A percentile compares a stretch with the other conserved stretches of the same genome.
Evolutionary conservation across 2,888 invertebrate genomes (phyloP).

Genomic region (Drosophila villosipedis): DNA sequence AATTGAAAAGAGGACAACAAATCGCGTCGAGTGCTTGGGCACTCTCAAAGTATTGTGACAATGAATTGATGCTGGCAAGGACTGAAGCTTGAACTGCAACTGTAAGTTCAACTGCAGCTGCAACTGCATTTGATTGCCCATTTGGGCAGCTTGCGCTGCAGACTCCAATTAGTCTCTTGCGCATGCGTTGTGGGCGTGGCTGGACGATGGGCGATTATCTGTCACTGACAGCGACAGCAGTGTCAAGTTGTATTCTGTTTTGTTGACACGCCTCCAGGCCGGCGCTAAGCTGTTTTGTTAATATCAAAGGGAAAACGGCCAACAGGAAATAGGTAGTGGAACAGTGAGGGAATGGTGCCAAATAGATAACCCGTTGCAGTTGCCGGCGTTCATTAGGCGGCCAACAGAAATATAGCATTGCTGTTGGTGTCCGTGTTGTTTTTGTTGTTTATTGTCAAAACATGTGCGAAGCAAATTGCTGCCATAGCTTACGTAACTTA

Average conservation of each 20-base stretch:
- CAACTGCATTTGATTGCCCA: conserved; percentile 16
- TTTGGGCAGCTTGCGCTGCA: conserved; percentile 1
- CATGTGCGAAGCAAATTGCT: conserved; percentile 25
- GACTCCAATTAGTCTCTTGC: conserved; percentile 58
- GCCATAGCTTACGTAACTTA: conserved; percentile 10
- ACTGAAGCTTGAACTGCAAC: not conserved
- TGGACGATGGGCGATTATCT: conserved; percentile 8
- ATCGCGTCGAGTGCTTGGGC: not conserved
- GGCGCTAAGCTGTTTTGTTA: conserved; percentile 31
- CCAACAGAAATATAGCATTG: conserved; percentile 6
- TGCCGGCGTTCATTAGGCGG: conserved; percentile 12
- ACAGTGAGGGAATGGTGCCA: not conserved
- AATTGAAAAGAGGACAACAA: conserved; percentile 10
- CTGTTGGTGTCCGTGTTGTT: not conserved
- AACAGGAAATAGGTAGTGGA: not conserved
- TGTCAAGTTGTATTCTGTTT: conserved; percentile 17
- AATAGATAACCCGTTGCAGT: conserved; percentile 6
- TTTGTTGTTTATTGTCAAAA: conserved; percentile 17
- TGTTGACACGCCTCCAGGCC: conserved; percentile 43
- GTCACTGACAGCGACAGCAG: conserved; percentile 22
- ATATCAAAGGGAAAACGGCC: conserved; percentile 12
- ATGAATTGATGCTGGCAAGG: not conserved
- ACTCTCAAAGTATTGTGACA: not conserved
- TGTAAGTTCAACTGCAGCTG: not conserved
- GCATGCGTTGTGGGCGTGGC: conserved; percentile 64